Evolutionary conservation across 2,888 invertebrate species (phyloP), one percentile per base, ranked within the genome.

Genomic region (Parnassius smintheus): DNA sequence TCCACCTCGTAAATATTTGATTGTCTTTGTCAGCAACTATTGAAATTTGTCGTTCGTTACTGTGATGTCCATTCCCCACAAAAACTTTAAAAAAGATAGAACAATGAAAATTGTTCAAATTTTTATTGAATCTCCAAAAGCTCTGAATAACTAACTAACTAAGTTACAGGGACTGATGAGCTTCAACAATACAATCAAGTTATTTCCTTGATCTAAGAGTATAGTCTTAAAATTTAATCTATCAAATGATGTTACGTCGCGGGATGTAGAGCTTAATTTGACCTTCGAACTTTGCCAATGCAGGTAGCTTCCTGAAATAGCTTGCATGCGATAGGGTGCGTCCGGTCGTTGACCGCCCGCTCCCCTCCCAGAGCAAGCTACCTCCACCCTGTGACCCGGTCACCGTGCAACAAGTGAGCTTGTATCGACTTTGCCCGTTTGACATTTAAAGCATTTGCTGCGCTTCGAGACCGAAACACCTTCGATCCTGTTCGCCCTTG

Each of bases 381-480:
- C 65, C 68, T 68, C 69, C 73, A 81, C 84, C 74, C 81, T 64
- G 70, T 85, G 86, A 88, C 87, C 91, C 75, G 88, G 85, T 86
- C 83, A 86, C 77, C 73, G 70, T 78, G 88, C 89, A 91, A 91
- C 91, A 90, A 89, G 90, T 90, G 79, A 72, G 73, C 69, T 74
- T 75, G 71, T 88, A 90, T 88, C 85, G 87, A 88, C 86, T 78
- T 68, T 83, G 81, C 70, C 75, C 82, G 78, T 88, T 86, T 91
- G 92, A 89, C 91, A 92, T 92, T 92, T 92, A 85, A 59, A 64
- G 55, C 46, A 12, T 51, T 56, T 56, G 52, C 56, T 56, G 42
- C 59, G 45, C 55, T 57, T 42, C 10, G 35, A 44, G 45, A 35
- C 9, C 50, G 55, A 64, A 54, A 59, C 56, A 55, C 55, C 46